Conservation (phyloP, 2,888 invertebrate genomes). For the Oligia strigilis region DNA sequence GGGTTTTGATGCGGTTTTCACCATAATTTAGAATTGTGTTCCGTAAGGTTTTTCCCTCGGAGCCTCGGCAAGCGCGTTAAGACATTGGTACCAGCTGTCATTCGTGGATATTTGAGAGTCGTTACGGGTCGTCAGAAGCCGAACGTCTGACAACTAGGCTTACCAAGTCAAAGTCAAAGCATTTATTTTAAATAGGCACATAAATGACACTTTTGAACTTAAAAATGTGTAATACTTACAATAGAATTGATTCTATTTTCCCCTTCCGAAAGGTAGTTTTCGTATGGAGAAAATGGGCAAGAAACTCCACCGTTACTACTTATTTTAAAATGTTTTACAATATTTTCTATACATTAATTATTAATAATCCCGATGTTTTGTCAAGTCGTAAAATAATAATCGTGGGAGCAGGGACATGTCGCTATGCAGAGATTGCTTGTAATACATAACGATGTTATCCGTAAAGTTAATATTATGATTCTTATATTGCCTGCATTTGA, state of each 20-base stretch:
- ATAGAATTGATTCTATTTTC: too few species aligned
- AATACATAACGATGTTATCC: not conserved
- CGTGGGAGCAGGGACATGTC: not conserved
- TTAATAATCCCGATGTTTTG: not conserved
- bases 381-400: not conserved
- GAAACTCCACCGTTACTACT: not conserved
- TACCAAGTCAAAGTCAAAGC: not conserved
- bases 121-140: not conserved
- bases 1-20: not conserved
- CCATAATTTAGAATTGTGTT: not conserved
- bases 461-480: conserved; percentile 26
- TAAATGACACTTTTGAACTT: too few species aligned
- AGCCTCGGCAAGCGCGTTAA: not conserved
- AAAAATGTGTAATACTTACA: too few species aligned
- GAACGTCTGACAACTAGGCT: not conserved
- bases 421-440: not conserved
- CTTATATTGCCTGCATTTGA: conserved; percentile 36
- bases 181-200: too few species aligned
- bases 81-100: not conserved
- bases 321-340: not conserved
- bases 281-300: not conserved
- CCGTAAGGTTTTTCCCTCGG: not conserved
- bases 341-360: too few species aligned
- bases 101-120: not conserved
- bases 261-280: not conserved